phyloP scores from a whole-genome alignment of 1,140 invertebrate genomes.

The Philotrypesis tridentata region DNA sequence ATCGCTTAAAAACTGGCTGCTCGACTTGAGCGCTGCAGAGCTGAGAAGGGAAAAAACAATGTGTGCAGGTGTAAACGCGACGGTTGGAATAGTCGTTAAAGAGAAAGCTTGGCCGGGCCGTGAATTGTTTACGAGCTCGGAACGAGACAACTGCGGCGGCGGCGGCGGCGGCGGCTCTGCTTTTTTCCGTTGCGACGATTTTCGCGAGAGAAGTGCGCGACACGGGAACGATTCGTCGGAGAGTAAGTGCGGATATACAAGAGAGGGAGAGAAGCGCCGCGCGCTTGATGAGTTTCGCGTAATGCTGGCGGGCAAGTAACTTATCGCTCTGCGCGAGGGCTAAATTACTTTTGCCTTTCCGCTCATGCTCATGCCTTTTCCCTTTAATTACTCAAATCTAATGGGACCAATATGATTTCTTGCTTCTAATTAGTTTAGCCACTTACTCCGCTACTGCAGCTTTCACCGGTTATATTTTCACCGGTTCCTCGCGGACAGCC shows the following conservation, averaged over 20 bases:
- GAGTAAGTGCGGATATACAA: neutral
- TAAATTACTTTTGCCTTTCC: neutral
- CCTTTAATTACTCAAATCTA: neutral
- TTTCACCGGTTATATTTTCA: too few species aligned
- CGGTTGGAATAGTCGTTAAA: too few species aligned
- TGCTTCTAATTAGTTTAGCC: neutral
- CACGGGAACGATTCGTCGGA: neutral
- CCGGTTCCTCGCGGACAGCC: too few species aligned
- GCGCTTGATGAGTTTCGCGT: conserved; percentile 17
- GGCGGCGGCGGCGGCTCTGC: too few species aligned
- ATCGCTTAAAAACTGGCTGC: too few species aligned
- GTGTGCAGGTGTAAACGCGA: too few species aligned
- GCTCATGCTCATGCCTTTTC: neutral
- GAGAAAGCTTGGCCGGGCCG: too few species aligned
- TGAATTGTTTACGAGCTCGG: too few species aligned
- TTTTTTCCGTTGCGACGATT: neutral
- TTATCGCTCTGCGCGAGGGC: neutral
- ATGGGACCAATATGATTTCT: neutral
- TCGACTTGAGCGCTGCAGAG: too few species aligned
- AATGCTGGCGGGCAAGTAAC: neutral
- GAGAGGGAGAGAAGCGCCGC: neutral
- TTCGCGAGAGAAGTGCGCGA: neutral
- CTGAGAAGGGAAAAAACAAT: too few species aligned
- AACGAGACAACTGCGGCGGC: too few species aligned
- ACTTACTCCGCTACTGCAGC: too few species aligned